Base-by-base conservation (phyloP, 2,113 vertebrate species). In the Speoplatyrhinus poulsoni region DNA sequence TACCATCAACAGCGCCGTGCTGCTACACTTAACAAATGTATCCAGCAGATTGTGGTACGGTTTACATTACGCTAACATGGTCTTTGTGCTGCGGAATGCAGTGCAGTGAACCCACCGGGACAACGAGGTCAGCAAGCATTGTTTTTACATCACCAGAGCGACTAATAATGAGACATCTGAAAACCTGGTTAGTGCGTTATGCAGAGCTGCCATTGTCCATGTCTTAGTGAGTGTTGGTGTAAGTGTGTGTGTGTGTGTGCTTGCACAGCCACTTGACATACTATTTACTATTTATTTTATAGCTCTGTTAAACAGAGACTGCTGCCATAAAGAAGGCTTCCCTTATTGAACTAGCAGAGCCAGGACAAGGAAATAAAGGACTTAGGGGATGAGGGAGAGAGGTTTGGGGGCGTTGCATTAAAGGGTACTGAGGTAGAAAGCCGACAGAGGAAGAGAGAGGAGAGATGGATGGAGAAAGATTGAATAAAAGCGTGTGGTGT, bases 401-500 rank as follows among this genome's bases (percentile, higher is more conserved):
- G 60, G 46, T 70, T 63, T 60, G 36, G 47, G 50, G 53, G 15
- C 15, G 15, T 55, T 71, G 64, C 17, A 70, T 79, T 57, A 71
- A 79, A 81, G 76, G 73, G 54, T 60, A 68, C 59, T 1, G 13
- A 66, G 70, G 48, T 46, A 19, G 67, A 69, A 53, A 65, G 60
- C 5, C 5, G 1, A 41, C 36, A 41, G 36, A 41, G 36, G 46
- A 12, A 26, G 48, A 64, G 65, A 41, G 60, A 57, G 47, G 62
- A 49, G 46, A 36, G 64, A 8, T 4, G 62, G 72, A 62, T 72
- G 63, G 53, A 77, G 75, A 58, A 71, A 32, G 46, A 32, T 36
- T 9, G 72, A 76, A 81, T 85, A n/a, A 84, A 80, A 78, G 72
- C 71, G 70, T 49, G 46, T 66, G 67, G 48, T 65, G 65, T 76